A percentile compares a stretch with the other conserved stretches of the same genome.
Conservation (phyloP, 2,113 vertebrate genomes). For the Cynopterus brachyotis region DNA sequence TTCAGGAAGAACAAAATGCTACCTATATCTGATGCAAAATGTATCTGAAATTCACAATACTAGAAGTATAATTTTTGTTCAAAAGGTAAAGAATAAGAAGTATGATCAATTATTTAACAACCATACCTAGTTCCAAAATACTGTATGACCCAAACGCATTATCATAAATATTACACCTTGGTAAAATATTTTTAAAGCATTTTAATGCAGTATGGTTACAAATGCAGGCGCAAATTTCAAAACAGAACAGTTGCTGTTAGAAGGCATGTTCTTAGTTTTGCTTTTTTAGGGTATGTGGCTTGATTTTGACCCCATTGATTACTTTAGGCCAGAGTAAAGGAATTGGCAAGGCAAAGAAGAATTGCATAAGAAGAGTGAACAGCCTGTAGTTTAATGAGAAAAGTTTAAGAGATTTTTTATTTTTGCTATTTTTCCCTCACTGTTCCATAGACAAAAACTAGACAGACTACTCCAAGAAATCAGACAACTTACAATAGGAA, state of each 20-base stretch:
- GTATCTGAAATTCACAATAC: constrained; percentile 25
- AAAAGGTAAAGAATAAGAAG: constrained; percentile 15
- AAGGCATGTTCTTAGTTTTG: not conserved
- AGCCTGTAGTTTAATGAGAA: not conserved
- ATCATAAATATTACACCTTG: not conserved
- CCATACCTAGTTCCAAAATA: not conserved
- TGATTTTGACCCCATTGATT: not conserved
- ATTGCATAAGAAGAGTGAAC: not conserved
- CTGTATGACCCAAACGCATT: not conserved
- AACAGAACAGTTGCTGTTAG: not conserved
- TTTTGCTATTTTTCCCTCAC: not conserved
- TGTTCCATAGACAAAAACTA: not conserved
- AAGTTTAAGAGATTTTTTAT: not conserved
- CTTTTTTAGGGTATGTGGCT: not conserved
- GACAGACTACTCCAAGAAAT: not conserved
- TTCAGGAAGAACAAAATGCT: not conserved
- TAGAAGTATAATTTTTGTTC: not conserved
- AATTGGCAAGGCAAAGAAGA: not conserved
- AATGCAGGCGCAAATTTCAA: not conserved
- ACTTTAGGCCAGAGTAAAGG: not conserved
- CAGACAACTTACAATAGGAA: not conserved
- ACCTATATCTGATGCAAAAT: not conserved
- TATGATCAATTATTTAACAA: not conserved
- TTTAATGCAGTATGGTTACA: not conserved
- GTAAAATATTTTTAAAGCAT: not conserved